phyloP scores from a whole-genome alignment of 2,888 invertebrate genomes.

The Blastobasis lacticolella region DNA sequence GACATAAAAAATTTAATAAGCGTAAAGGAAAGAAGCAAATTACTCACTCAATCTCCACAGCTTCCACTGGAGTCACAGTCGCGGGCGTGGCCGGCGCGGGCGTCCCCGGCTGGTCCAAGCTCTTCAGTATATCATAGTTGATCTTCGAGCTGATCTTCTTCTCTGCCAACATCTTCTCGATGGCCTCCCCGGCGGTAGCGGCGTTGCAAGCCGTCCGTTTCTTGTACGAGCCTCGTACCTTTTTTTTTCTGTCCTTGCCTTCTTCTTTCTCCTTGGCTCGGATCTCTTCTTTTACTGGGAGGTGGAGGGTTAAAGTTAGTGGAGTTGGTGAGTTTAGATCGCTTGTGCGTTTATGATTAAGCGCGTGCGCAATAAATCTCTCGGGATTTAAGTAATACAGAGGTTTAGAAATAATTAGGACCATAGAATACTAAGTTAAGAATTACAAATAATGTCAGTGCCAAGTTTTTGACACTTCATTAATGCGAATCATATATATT shows the following conservation, averaged over 20 bases:
- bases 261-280: constrained; percentile 87
- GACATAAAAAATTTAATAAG: no score
- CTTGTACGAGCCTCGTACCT: constrained; percentile 78
- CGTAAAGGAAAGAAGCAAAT: no score
- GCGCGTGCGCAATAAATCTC: no score
- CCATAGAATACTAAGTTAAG: no score
- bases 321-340: no score
- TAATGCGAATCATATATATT: no score
- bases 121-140: constrained; percentile 96
- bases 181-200: constrained; percentile 89
- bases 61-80: constrained; percentile 15
- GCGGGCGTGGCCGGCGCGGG: constrained; percentile 25
- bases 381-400: no score
- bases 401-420: no score
- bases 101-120: constrained; percentile 73
- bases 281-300: constrained; percentile 85
- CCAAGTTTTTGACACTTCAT: no score
- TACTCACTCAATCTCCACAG: constrained; percentile 17
- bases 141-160: constrained; percentile 97
- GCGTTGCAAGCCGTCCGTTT: constrained; percentile 78
- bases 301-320: constrained; percentile 5
- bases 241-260: constrained; percentile 88
- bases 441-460: no score
- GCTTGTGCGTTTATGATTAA: no score
- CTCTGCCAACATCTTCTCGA: constrained; percentile 95